Evolutionary conservation across 2,113 vertebrate genomes (phyloP).

Genomic region (Boleophthalmus pectinirostris): DNA sequence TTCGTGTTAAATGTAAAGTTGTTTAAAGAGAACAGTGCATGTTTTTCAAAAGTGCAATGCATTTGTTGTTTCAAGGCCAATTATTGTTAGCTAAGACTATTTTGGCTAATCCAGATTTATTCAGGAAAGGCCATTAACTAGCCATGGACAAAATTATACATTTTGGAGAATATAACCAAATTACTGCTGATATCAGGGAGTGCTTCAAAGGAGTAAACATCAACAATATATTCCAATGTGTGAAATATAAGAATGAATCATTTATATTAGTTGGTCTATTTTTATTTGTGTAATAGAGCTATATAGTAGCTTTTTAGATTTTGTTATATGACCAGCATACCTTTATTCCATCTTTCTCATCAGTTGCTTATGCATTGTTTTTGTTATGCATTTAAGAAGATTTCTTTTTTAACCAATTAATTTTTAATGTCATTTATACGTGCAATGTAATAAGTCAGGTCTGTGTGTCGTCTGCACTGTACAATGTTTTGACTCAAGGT

Average conservation of each 20-base stretch:
- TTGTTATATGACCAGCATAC: background rate
- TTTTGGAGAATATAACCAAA: background rate
- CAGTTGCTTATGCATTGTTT: background rate
- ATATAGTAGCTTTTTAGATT: background rate
- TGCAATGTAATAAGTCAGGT: background rate
- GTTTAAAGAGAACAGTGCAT: too few relatives aligned
- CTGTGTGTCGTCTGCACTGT: background rate
- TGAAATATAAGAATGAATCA: background rate
- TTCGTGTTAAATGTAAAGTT: background rate
- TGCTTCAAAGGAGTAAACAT: background rate
- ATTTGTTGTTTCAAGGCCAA: background rate
- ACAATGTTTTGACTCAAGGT: background rate
- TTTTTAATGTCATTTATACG: background rate
- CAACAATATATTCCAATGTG: background rate
- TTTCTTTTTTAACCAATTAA: background rate
- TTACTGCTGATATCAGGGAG: background rate
- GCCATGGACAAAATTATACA: background rate
- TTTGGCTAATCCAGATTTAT: constrained; percentile 1
- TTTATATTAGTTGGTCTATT: background rate
- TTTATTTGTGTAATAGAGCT: background rate
- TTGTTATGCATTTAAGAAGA: background rate
- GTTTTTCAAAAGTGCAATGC: too few relatives aligned
- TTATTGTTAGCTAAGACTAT: background rate
- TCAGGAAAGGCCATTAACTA: background rate
- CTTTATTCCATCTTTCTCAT: background rate